Evolutionary conservation across 2,797 vertebrate species (phyloP).

Genomic region (Gymnothorax reevesii): DNA sequence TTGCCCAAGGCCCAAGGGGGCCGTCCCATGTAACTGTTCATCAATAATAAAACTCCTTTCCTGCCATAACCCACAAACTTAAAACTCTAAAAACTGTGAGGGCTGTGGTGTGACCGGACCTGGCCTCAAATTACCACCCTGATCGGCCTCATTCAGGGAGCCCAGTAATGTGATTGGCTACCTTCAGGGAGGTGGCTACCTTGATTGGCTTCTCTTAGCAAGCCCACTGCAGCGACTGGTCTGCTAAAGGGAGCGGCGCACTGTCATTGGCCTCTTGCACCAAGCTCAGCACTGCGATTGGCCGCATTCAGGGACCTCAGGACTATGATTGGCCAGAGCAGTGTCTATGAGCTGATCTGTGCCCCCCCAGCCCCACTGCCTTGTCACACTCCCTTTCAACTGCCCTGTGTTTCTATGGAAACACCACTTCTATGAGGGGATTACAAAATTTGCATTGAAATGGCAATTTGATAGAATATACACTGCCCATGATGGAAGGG

Average conservation of each 20-base stretch:
- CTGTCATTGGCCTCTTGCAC: neutral
- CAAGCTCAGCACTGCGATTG: neutral
- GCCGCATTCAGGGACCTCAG: neutral
- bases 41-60: constrained; percentile 33
- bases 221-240: neutral
- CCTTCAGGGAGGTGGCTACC: neutral
- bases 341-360: constrained; percentile 5
- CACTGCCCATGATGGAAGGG: constrained; percentile 25
- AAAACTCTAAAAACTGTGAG: constrained; percentile 31
- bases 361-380: constrained; percentile 20
- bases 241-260: constrained; percentile 16
- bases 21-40: constrained; percentile 58
- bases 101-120: constrained; percentile 53
- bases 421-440: constrained; percentile 54
- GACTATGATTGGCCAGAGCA: neutral
- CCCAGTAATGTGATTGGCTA: neutral
- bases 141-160: constrained; percentile 2
- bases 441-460: constrained; percentile 66
- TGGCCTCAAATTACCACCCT: constrained; percentile 52
- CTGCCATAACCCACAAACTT: constrained; percentile 22
- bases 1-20: constrained; percentile 51
- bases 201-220: neutral
- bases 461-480: constrained; percentile 55
- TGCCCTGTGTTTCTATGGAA: constrained; percentile 49
- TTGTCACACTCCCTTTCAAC: constrained; percentile 17